A percentile compares a stretch with the other conserved stretches of the same genome.
Conservation (phyloP, 1,140 invertebrate species). For the Paralvinella palmiformis region DNA sequence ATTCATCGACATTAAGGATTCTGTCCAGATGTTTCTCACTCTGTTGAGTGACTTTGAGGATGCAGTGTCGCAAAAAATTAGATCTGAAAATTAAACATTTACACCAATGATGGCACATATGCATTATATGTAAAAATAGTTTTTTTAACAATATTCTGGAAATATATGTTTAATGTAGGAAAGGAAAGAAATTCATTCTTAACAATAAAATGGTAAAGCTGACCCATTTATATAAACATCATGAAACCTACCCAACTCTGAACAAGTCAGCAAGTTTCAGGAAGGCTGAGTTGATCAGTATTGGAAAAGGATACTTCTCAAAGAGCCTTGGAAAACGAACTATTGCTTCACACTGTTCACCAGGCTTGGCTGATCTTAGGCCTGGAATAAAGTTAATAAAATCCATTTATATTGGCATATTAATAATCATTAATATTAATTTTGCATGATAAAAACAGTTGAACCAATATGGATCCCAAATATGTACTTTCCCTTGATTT, state of each 20-base stretch:
- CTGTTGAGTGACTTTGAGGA: slow-evolving; percentile 88
- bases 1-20: slow-evolving; percentile 93
- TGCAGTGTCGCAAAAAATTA: slow-evolving; percentile 88
- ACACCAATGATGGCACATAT: too few species aligned
- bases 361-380: slow-evolving; percentile 77
- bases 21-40: slow-evolving; percentile 95
- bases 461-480: background rate
- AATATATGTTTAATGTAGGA: too few species aligned
- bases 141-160: too few species aligned
- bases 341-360: slow-evolving; percentile 94
- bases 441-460: background rate
- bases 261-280: slow-evolving; percentile 92
- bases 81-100: slow-evolving; percentile 51
- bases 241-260: slow-evolving; percentile 64
- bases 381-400: slow-evolving; percentile 54
- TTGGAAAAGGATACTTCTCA: slow-evolving; percentile 96
- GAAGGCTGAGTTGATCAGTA: slow-evolving; percentile 92
- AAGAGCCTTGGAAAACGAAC: slow-evolving; percentile 88
- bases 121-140: too few species aligned
- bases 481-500: background rate
- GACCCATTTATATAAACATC: background rate
- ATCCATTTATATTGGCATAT: background rate
- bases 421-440: background rate
- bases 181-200: background rate
- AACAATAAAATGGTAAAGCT: background rate